Base-by-base conservation (phyloP, 2,797 vertebrate genomes). In the Arnoldichthys spilopterus region DNA sequence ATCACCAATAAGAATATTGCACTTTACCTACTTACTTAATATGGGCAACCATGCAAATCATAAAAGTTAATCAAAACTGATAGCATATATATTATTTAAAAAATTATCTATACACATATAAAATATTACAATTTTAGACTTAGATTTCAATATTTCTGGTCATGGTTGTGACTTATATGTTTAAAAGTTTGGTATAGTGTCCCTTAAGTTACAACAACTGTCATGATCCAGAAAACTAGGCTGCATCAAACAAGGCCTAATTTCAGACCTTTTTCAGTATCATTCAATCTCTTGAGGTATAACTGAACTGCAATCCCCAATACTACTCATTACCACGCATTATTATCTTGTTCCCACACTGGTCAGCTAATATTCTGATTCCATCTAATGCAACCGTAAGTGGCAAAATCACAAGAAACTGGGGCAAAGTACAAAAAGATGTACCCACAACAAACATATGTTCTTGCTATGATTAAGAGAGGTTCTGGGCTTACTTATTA, bases 401-500 rank as follows among this genome's bases (percentile, higher is more conserved):
- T 30, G 16, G 66, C 15, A 49, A 68, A 47, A 30, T 49, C 16
- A 30, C 26, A 68, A 49, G 45, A 9, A 28, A 6, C 7, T 9
- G n/a, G 37, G 8, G 43, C 43, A 47, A 47, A 54, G 22, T 26
- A 16, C 22, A 30, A 30, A 68, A 6, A 18, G 6, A 68, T 68
- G 24, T 68, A 7, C 45, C 45, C 28, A 15, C 28, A 53, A n/a
- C 47, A 37, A 28, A 56, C 20, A 34, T 40, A 20, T 49, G 32
- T 37, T 54, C 32, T 71, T 56, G 32, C 51, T 22, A 56, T 9
- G 12, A 56, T 56, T 56, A 71, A 37, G 32, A 20, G 12, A 7
- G 32, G 51, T 56, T 8, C 18, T 61, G 40, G 45, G 53, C 2
- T 54, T 71, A 22, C 69, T 71, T 40, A 54, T 69, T 51, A 69